A percentile compares a stretch with the other conserved stretches of the same genome.
Evolutionary conservation across 2,113 vertebrate genomes (phyloP).

Genomic region (Pyrgilauda ruficollis): DNA sequence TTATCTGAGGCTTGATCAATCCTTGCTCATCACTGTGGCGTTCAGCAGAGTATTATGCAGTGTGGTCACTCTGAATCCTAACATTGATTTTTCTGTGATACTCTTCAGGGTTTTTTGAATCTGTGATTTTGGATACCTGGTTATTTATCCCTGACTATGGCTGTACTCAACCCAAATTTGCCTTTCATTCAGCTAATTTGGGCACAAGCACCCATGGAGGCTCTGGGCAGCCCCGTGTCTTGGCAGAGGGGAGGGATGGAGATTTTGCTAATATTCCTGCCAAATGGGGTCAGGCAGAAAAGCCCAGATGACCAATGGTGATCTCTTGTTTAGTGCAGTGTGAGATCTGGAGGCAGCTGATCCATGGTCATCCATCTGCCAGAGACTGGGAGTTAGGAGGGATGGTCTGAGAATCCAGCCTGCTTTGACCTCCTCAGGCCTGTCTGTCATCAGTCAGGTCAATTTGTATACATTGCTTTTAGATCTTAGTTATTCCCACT

Average conservation of each 20-base stretch:
- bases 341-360: background rate
- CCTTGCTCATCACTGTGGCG: background rate
- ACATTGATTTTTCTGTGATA: background rate
- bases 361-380: background rate
- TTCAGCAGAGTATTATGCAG: background rate
- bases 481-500: background rate
- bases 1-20: background rate
- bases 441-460: background rate
- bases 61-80: background rate
- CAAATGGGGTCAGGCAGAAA: background rate
- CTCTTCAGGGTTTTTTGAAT: background rate
- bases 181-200: background rate
- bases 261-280: background rate
- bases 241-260: background rate
- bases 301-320: background rate
- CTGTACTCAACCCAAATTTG: background rate
- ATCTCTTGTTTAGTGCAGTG: background rate
- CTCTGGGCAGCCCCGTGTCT: background rate
- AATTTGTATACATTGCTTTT: background rate
- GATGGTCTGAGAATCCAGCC: background rate
- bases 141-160: background rate
- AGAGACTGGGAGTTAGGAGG: background rate
- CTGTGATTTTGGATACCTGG: background rate
- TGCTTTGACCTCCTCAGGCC: background rate
- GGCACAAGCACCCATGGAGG: rapidly evolving